These are phyloP conservation scores for Isaurus tuberculatus DNA, from an alignment of 92 coral and sea anemone species.

Conservation along the genomic window DNA sequence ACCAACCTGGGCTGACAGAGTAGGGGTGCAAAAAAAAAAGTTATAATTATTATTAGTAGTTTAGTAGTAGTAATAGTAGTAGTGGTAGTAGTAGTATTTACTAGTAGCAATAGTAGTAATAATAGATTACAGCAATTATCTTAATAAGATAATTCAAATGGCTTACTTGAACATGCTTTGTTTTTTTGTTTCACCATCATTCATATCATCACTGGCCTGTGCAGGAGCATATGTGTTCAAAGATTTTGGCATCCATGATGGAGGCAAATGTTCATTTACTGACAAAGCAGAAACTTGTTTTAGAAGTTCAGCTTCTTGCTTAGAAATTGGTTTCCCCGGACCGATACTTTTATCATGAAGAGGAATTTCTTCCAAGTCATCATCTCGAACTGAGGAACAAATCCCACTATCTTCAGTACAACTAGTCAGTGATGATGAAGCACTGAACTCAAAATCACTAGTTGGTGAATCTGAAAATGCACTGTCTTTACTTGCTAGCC, in stretches of 20 bases:
- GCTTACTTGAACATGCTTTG: conserved; percentile 76
- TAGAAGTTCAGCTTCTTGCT: conserved; percentile 73
- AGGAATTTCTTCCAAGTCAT: conserved; percentile 95
- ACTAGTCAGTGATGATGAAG: conserved; percentile 84
- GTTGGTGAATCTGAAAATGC: conserved; percentile 80
- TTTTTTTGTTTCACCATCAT: conserved; percentile 37
- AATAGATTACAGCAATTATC: no score
- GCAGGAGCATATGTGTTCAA: conserved; percentile 82
- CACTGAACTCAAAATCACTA: conserved; percentile 88
- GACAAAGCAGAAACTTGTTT: conserved; percentile 74
- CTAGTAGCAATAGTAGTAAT: no score
- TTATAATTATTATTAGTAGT: no score
- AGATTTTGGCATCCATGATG: conserved; percentile 84
- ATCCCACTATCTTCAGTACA: conserved; percentile 98
- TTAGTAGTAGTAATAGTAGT: no score
- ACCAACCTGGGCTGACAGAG: no score
- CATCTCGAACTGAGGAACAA: conserved; percentile 94
- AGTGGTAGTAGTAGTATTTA: no score
- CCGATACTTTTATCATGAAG: conserved; percentile 61
- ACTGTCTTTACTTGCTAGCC: conserved; percentile 58
- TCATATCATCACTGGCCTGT: conserved; percentile 8
- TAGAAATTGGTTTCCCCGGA: conserved; percentile 6
- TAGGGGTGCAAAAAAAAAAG: no score
- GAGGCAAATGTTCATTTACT: conserved; percentile 68
- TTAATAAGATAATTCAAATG: neutral